phyloP scores from a whole-genome alignment of 2,797 vertebrate species.

The Scyliorhinus canicula region DNA sequence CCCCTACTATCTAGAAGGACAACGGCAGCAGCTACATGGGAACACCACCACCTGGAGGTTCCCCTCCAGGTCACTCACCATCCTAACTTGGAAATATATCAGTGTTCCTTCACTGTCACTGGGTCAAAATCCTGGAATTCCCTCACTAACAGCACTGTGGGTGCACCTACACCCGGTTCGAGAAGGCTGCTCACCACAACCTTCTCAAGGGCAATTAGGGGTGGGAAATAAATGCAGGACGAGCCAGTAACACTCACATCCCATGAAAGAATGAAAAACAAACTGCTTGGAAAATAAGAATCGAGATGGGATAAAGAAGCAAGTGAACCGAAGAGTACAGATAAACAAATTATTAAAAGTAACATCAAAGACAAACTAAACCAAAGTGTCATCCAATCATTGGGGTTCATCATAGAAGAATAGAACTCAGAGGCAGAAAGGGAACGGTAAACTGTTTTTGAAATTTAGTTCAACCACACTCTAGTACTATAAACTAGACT shows the following conservation, averaged over 20 bases:
- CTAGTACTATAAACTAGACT: neutral
- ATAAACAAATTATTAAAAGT: neutral
- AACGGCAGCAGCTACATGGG: neutral
- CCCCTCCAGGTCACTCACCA: neutral
- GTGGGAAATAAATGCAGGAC: too few relatives aligned
- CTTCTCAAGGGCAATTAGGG: too few relatives aligned
- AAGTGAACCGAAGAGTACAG: neutral
- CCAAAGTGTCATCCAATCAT: neutral
- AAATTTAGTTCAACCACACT: neutral
- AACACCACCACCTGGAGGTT: neutral
- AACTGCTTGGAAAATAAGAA: too few relatives aligned
- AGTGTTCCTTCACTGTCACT: neutral
- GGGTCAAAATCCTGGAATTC: too few relatives aligned
- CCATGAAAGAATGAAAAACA: too few relatives aligned
- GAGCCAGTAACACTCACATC: too few relatives aligned
- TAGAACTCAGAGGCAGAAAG: neutral
- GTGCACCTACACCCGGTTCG: neutral
- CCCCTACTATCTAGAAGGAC: neutral
- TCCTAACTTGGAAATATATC: too few relatives aligned
- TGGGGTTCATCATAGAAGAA: neutral
- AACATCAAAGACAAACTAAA: neutral
- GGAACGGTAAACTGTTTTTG: neutral
- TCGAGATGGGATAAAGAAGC: neutral
- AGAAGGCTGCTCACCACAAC: neutral
- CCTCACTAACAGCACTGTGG: too few relatives aligned